Conservation (phyloP, 2,888 invertebrate genomes). For the Chrysotoxum bicinctum region DNA sequence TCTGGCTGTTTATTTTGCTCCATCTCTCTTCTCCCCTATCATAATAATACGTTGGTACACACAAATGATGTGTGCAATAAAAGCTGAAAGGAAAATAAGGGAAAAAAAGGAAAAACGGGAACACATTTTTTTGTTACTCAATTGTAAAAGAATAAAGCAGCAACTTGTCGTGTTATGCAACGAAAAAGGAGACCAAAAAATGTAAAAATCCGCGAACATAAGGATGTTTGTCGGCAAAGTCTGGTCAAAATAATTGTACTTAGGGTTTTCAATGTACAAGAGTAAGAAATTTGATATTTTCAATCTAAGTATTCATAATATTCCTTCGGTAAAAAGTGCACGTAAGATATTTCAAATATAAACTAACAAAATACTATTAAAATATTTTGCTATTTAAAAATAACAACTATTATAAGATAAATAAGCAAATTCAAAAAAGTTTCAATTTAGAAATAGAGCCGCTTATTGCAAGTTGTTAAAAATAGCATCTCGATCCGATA, state of each 20-base stretch:
- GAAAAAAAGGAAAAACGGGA: constrained; percentile 48
- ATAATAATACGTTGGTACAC: neutral
- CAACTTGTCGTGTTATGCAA: neutral
- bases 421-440: no score
- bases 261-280: neutral
- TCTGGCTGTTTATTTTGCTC: constrained; percentile 3
- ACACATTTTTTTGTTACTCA: constrained; percentile 35
- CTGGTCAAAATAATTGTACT: neutral
- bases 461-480: no score
- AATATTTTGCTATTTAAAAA: no score
- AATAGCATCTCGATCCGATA: no score
- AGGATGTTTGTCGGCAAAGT: neutral
- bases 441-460: no score
- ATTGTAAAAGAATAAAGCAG: constrained; percentile 6
- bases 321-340: no score
- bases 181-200: neutral
- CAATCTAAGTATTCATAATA: no score
- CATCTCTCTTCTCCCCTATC: neutral
- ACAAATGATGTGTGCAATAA: constrained; percentile 40
- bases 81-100: constrained; percentile 50
- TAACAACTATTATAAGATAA: no score
- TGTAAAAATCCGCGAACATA: neutral
- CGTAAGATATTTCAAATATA: no score
- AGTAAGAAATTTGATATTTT: no score
- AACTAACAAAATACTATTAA: no score